Evolutionary conservation across 2,888 invertebrate genomes (phyloP), one percentile per base, ranked within the genome.

Genomic region (Microplitis deprimator): DNA sequence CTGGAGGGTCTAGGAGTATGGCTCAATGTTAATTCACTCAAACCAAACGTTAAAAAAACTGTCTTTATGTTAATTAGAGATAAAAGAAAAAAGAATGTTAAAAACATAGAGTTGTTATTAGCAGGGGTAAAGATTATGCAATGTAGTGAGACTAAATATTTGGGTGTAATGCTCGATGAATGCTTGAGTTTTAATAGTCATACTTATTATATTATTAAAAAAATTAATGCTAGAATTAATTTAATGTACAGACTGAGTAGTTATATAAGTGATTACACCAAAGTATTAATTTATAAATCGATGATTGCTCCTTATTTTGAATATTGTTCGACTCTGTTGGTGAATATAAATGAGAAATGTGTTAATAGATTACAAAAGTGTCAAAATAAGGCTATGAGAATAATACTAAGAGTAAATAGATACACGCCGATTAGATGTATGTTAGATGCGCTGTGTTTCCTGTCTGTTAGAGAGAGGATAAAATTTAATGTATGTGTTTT

Each of bases 41-140:
- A 77, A 75, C 20, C 76, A 8, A 81, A 79, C 76, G 75, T 70
- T 1, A 70, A 60, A 2, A 73, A 79, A 70, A 79, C 68, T 13
- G 75, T 74, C n/a, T 76, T 13, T 29, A 79, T 80, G 78, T 20
- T 72, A 8, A n/a, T 80, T 0, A 73, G 71, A 13, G 72, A 77
- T 62, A 62, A 13, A 20, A 1, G 50, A 50, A 50, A 50, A 50
- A 50, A 10, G 10, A 50, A 50, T 50, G 10, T 10, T 50, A 50
- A 50, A 10, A 50, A 13, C 1, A 1, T 50, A 50, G 50, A 50
- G 1, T 50, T 50, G 10, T 10, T 50, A 10, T 50, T 50, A 10
- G 50, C 50, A 10, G 10, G 50, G 10, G 50, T 8, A 10, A 50
- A 50, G 10, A 50, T 10, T 10, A 10, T 50, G 50, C 50, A 50